Conservation (phyloP, 1,140 invertebrate species). For the Subanguina moxae region DNA sequence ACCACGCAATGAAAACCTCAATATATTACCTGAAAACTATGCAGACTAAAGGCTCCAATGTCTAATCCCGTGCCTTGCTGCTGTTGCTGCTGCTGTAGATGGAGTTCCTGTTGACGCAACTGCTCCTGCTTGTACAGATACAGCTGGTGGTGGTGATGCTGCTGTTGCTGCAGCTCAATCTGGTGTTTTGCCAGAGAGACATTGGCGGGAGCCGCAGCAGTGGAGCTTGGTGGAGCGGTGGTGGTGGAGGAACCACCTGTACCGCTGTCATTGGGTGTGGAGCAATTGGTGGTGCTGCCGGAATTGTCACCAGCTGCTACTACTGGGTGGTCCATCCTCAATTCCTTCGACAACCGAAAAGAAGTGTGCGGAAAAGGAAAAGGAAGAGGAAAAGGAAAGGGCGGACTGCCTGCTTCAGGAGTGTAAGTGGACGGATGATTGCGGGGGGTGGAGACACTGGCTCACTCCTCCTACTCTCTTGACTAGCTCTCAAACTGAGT, state of each 20-base stretch:
- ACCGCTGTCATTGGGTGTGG: background rate
- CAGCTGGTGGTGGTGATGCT: too few relatives aligned
- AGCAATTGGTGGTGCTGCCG: background rate
- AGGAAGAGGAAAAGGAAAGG: conserved; percentile 9
- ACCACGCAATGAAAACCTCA: background rate
- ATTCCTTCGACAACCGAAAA: background rate
- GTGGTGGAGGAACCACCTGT: background rate
- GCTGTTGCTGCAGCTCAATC: too few relatives aligned
- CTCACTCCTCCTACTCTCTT: background rate
- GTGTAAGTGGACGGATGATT: background rate
- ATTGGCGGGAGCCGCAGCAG: too few relatives aligned
- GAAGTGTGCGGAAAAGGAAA: background rate
- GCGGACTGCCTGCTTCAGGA: conserved; percentile 2
- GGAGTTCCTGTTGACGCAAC: background rate
- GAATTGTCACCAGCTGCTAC: background rate
- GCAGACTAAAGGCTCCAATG: conserved; percentile 6
- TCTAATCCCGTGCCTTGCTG: background rate
- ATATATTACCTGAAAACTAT: background rate
- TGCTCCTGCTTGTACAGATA: too few relatives aligned
- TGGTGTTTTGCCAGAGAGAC: too few relatives aligned
- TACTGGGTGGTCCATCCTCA: too few relatives aligned
- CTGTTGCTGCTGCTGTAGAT: background rate
- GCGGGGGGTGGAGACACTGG: too few relatives aligned
- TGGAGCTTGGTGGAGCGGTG: too few relatives aligned
- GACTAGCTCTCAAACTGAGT: background rate